These are phyloP conservation scores for Ciconia nigra DNA, from an alignment of 2,797 vertebrate genomes.

Conservation along the genomic window DNA sequence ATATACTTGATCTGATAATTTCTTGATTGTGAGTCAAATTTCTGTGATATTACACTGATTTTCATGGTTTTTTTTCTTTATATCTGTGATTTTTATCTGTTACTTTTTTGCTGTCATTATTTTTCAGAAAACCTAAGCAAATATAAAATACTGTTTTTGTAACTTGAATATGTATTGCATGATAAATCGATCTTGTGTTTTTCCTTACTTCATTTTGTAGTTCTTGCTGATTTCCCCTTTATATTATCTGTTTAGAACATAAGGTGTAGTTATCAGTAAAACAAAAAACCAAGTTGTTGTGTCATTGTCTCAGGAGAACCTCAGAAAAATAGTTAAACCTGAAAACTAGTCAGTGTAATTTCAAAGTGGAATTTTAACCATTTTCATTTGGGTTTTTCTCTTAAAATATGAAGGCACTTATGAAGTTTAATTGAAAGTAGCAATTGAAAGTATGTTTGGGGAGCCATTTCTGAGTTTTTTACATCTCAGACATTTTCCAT, in stretches of 20 bases:
- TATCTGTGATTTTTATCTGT: background rate
- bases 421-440: background rate
- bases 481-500: background rate
- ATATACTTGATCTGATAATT: background rate
- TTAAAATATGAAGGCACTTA: background rate
- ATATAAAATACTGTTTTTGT: background rate
- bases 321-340: background rate
- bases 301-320: background rate
- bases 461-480: background rate
- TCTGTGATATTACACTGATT: background rate
- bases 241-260: background rate
- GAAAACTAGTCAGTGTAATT: background rate
- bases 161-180: background rate
- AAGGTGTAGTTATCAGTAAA: background rate
- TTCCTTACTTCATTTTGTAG: background rate
- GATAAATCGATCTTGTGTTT: background rate
- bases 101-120: background rate
- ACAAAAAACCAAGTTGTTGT: background rate
- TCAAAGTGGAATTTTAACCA: background rate
- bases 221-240: background rate
- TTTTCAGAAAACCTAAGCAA: background rate
- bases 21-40: background rate
- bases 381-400: background rate
- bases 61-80: background rate
- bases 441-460: background rate